Percentiles rank a stretch among this genome's conserved stretches.
Evolutionary conservation across 2,888 invertebrate genomes (phyloP).

Genomic region (Amblyteles armatorius): DNA sequence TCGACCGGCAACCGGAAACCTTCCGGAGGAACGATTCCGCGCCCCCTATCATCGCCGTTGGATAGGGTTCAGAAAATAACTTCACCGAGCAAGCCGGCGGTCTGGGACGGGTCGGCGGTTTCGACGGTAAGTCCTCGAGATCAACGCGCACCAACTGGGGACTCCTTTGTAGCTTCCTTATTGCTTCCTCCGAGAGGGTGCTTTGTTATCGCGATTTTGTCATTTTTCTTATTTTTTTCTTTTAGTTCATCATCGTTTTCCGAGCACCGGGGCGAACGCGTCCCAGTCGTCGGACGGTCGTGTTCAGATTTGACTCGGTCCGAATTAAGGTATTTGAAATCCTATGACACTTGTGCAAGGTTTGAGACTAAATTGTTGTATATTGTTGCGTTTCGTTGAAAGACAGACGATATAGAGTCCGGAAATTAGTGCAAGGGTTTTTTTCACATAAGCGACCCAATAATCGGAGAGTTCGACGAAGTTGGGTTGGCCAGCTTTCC

Average conservation of each 20-base stretch:
- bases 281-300: too few relatives aligned
- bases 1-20: constrained; percentile 64
- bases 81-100: constrained; percentile 27
- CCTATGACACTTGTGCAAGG: too few relatives aligned
- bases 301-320: too few relatives aligned
- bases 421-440: too few relatives aligned
- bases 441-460: too few relatives aligned
- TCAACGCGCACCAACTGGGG: constrained; percentile 58
- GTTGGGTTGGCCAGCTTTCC: too few relatives aligned
- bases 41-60: constrained; percentile 41
- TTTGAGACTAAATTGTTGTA: too few relatives aligned
- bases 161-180: constrained; percentile 23
- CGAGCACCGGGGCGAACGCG: neutral
- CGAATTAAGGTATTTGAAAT: too few relatives aligned
- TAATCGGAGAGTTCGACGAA: too few relatives aligned
- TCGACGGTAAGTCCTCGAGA: constrained; percentile 35
- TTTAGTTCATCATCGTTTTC: neutral
- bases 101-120: constrained; percentile 48
- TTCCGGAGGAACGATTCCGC: constrained; percentile 55
- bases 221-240: neutral
- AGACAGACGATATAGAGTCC: too few relatives aligned
- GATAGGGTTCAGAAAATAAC: constrained; percentile 37
- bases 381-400: too few relatives aligned
- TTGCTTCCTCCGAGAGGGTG: neutral
- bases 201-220: neutral